Conservation (phyloP, 1,140 invertebrate genomes). For the Macrosteles quadrilineatus region DNA sequence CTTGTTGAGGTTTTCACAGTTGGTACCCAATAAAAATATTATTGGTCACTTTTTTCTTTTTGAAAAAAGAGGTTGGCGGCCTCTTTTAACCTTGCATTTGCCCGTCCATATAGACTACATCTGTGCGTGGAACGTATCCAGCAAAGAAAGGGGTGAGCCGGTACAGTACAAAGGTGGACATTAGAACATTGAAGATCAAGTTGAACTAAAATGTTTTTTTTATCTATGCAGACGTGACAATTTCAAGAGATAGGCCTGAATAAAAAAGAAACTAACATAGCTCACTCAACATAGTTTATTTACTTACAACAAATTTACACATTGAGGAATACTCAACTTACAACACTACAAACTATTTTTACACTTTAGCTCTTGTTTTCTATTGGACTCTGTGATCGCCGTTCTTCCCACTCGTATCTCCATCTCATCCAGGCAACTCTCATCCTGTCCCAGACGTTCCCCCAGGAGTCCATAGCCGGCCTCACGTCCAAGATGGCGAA, state of each 20-base stretch:
- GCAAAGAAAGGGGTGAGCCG: no score
- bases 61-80: no score
- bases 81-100: no score
- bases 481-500: slow-evolving; percentile 97
- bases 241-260: no score
- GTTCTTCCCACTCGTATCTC: slow-evolving; percentile 55
- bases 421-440: slow-evolving; percentile 92
- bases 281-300: slow-evolving; percentile 39
- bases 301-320: background rate
- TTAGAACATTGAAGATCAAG: background rate
- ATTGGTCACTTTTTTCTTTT: no score
- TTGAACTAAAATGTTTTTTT: background rate
- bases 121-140: no score
- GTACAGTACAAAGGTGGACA: no score
- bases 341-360: background rate
- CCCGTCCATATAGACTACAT: no score
- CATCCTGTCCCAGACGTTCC: slow-evolving; percentile 95
- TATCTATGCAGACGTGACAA: no score
- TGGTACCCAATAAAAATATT: no score
- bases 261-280: background rate
- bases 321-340: background rate
- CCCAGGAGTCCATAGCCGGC: slow-evolving; percentile 93
- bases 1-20: no score
- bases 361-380: background rate
- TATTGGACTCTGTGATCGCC: background rate